A percentile compares a stretch with the other conserved stretches of the same genome.
Evolutionary conservation across 2,888 invertebrate species (phyloP).

Genomic region (Dynastes tityus): DNA sequence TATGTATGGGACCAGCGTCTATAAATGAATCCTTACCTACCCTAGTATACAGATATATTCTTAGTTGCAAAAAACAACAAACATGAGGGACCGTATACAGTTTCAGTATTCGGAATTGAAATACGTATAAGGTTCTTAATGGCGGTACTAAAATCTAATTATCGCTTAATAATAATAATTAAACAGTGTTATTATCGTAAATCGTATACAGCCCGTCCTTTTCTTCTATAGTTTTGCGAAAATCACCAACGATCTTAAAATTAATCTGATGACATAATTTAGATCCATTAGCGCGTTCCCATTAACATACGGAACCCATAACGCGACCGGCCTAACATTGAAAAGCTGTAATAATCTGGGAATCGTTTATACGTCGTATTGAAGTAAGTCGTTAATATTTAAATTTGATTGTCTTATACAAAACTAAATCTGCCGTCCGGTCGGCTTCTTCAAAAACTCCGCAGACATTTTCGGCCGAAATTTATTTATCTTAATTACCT

Average conservation of each 20-base stretch:
- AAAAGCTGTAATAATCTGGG: constrained; percentile 32
- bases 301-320: constrained; percentile 32
- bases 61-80: too few species aligned
- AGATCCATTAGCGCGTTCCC: constrained; percentile 28
- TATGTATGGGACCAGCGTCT: too few species aligned
- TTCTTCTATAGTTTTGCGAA: constrained; percentile 20
- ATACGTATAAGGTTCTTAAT: too few species aligned
- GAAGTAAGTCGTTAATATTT: constrained; percentile 39
- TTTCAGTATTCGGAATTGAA: too few species aligned
- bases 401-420: constrained; percentile 40
- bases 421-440: constrained; percentile 20
- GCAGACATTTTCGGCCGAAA: constrained; percentile 29
- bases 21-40: too few species aligned
- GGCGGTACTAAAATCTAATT: not conserved
- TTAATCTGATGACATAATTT: constrained; percentile 38
- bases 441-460: constrained; percentile 39
- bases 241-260: constrained; percentile 18
- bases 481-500: constrained; percentile 39
- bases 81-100: too few species aligned
- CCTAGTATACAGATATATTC: too few species aligned
- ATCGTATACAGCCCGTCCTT: not conserved
- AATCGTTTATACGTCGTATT: constrained; percentile 36
- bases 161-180: constrained; percentile 14
- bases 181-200: constrained; percentile 10
- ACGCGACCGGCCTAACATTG: constrained; percentile 19